A percentile compares a stretch with the other conserved stretches of the same genome.
These are phyloP conservation scores for Dasysyrphus tricinctus DNA, from an alignment of 2,888 invertebrate genomes.

Conservation along the genomic window DNA sequence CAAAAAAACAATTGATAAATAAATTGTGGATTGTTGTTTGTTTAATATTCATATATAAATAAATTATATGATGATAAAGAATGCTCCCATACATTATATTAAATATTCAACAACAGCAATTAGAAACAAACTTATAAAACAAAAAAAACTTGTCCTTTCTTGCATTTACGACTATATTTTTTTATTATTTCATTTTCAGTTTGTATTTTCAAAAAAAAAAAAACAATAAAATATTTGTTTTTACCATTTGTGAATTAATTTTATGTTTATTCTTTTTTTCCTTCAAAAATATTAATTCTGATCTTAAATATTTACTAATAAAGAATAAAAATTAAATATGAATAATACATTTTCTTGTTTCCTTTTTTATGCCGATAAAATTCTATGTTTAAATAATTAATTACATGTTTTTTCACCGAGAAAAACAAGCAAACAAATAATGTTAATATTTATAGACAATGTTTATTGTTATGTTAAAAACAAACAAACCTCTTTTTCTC, in stretches of 20 bases:
- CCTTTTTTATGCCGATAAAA: constrained; percentile 75
- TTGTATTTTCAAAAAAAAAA: constrained; percentile 32
- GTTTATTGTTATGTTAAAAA: constrained; percentile 53
- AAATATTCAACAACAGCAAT: constrained; percentile 49
- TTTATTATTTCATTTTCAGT: constrained; percentile 36
- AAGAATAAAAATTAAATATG: constrained; percentile 68
- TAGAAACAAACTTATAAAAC: constrained; percentile 57
- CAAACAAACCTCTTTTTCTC: constrained; percentile 23
- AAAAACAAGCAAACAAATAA: constrained; percentile 13
- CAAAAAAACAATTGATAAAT: constrained; percentile 32
- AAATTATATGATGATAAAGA: constrained; percentile 38
- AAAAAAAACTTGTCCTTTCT: constrained; percentile 53
- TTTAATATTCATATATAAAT: constrained; percentile 31
- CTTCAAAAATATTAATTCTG: constrained; percentile 35
- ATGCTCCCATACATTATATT: constrained; percentile 16
- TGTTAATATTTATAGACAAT: constrained; percentile 40
- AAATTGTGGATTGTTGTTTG: constrained; percentile 59
- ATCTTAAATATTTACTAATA: constrained; percentile 65
- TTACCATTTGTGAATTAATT: constrained; percentile 48
- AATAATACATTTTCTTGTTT: constrained; percentile 67
- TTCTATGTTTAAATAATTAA: constrained; percentile 70
- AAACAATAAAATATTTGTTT: constrained; percentile 7
- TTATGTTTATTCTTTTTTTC: constrained; percentile 43
- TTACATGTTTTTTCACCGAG: constrained; percentile 45
- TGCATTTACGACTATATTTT: constrained; percentile 55